Evolutionary conservation across 2,888 invertebrate species (phyloP).

Genomic region (Atethmia centrago): DNA sequence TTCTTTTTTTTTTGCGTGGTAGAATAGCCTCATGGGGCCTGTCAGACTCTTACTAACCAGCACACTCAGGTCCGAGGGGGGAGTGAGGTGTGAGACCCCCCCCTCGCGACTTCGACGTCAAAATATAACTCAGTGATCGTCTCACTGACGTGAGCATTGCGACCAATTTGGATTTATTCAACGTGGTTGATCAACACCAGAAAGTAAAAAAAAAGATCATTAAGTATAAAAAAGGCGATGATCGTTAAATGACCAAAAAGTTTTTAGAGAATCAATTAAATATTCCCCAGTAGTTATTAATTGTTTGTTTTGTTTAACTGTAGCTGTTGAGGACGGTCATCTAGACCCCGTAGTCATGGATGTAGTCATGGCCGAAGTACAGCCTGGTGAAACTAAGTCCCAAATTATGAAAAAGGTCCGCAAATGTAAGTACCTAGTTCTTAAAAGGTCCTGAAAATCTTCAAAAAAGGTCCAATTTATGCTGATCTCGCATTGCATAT

Average conservation of each 20-base stretch:
- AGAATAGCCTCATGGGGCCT: too few relatives aligned
- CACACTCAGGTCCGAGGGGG: too few relatives aligned
- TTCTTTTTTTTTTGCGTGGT: too few relatives aligned
- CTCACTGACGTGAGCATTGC: too few relatives aligned
- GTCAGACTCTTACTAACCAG: too few relatives aligned
- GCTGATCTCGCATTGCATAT: too few relatives aligned
- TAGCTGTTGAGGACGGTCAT: slow-evolving; percentile 37
- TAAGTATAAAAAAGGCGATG: background rate
- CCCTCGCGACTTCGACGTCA: too few relatives aligned
- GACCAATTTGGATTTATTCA: background rate
- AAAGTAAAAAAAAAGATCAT: background rate
- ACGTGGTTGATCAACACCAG: background rate
- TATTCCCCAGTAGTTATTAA: background rate
- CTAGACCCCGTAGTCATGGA: slow-evolving; percentile 37
- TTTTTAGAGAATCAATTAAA: background rate
- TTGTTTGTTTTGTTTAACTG: slow-evolving; percentile 2
- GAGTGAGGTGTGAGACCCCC: too few relatives aligned
- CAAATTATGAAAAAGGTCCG: slow-evolving; percentile 31
- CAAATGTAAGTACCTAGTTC: slow-evolving; percentile 16
- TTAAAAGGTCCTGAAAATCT: background rate
- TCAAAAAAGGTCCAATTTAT: too few relatives aligned
- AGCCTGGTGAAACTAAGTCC: slow-evolving; percentile 24
- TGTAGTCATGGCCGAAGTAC: slow-evolving; percentile 27
- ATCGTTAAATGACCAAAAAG: background rate
- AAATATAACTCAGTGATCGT: background rate